Conservation (phyloP, 2,113 vertebrate genomes). For the Thermophis baileyi region DNA sequence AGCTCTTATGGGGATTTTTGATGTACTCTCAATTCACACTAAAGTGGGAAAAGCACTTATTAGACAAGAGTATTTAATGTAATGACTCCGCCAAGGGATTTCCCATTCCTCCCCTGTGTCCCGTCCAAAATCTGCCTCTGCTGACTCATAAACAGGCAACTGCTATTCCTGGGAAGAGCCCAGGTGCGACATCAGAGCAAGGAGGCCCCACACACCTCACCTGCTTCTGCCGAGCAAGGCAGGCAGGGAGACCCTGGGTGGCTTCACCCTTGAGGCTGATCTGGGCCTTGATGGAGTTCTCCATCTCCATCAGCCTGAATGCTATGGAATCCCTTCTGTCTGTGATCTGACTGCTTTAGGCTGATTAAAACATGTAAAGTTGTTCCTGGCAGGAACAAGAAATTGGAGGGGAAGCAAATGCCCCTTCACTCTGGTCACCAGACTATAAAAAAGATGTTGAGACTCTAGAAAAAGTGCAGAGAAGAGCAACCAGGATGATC, state of each 20-base stretch:
- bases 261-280: background rate
- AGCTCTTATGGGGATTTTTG: slow-evolving; percentile 63
- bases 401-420: background rate
- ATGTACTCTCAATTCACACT: slow-evolving; percentile 59
- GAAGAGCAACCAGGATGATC: no score
- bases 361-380: background rate
- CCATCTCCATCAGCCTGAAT: background rate
- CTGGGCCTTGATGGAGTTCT: background rate
- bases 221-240: background rate
- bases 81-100: slow-evolving; percentile 40
- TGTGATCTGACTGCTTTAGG: background rate
- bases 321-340: background rate
- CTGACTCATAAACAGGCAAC: background rate
- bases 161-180: background rate
- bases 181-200: background rate
- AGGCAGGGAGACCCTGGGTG: background rate
- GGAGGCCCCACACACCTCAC: background rate
- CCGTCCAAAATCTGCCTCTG: background rate
- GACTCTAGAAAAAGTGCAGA: no score
- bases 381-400: background rate
- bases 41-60: slow-evolving; percentile 59
- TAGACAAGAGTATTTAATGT: slow-evolving; percentile 43
- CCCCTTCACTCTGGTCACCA: no score
- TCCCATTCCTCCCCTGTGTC: background rate
- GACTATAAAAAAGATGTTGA: no score